Percentiles rank a stretch among this genome's conserved stretches.
phyloP scores from a whole-genome alignment of 2,113 vertebrate genomes.

The Saimiri boliviensis region DNA sequence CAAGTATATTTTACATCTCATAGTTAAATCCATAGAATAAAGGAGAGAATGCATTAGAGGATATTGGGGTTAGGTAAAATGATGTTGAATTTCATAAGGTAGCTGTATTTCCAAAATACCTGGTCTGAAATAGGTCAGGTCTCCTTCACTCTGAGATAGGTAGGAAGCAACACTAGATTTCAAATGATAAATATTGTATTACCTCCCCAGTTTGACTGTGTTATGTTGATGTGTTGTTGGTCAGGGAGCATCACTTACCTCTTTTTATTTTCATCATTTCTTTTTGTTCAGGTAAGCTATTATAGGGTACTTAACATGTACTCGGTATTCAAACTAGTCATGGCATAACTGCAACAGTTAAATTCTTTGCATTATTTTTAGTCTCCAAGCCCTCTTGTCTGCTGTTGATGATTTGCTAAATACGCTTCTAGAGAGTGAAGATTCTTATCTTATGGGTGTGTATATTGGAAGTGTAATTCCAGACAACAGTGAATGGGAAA shows the following conservation, averaged over 20 bases:
- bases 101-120: neutral
- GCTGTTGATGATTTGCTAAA: slow-evolving; percentile 88
- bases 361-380: slow-evolving; percentile 72
- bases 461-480: slow-evolving; percentile 87
- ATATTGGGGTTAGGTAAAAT: neutral
- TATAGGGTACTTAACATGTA: neutral
- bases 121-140: neutral
- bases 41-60: neutral
- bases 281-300: neutral
- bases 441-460: slow-evolving; percentile 79
- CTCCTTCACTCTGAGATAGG: neutral
- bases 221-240: neutral
- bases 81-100: neutral
- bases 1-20: neutral
- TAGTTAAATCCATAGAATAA: neutral
- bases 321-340: neutral
- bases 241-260: neutral
- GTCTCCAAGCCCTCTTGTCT: slow-evolving; percentile 91
- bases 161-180: neutral
- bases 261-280: neutral
- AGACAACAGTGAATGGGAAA: slow-evolving; percentile 87
- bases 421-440: slow-evolving; percentile 83
- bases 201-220: neutral
- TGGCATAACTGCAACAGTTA: neutral
- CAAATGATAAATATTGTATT: neutral